phyloP scores from a whole-genome alignment of 2,888 invertebrate species.

The Oscheius sp. region DNA sequence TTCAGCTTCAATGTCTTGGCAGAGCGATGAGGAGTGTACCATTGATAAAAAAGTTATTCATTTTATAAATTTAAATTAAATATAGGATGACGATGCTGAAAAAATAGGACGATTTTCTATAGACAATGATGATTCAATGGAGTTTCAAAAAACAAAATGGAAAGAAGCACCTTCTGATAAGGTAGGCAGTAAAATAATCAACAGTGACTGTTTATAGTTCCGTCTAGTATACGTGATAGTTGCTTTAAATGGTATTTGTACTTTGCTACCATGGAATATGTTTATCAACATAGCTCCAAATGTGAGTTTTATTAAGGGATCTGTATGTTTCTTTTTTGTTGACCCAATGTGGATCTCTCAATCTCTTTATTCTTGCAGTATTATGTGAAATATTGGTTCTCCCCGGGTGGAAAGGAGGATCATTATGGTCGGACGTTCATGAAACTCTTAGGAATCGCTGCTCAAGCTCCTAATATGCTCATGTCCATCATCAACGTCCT shows the following conservation, averaged over 20 bases:
- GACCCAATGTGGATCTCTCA: too few species aligned
- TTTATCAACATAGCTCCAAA: constrained; percentile 25
- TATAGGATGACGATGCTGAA: too few species aligned
- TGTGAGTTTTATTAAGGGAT: constrained; percentile 14
- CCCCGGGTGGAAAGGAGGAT: constrained; percentile 48
- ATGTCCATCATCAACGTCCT: constrained; percentile 77
- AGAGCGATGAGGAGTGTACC: too few species aligned
- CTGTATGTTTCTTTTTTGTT: too few species aligned
- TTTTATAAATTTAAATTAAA: too few species aligned
- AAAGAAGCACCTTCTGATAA: constrained; percentile 11
- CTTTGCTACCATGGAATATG: constrained; percentile 25
- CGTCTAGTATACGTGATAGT: constrained; percentile 14
- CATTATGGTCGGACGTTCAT: constrained; percentile 82
- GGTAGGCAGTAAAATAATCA: background rate
- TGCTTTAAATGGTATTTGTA: constrained; percentile 19
- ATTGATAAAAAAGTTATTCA: too few species aligned
- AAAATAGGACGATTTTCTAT: too few species aligned
- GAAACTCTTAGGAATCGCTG: constrained; percentile 84
- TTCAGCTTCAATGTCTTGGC: too few species aligned
- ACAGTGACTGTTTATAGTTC: background rate
- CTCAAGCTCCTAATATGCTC: constrained; percentile 90
- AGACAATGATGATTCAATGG: too few species aligned
- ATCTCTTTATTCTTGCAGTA: constrained; percentile 21
- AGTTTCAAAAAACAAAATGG: too few species aligned
- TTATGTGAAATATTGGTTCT: constrained; percentile 81